Base-by-base conservation (phyloP, 2,113 vertebrate genomes). In the Pionites leucogaster region DNA sequence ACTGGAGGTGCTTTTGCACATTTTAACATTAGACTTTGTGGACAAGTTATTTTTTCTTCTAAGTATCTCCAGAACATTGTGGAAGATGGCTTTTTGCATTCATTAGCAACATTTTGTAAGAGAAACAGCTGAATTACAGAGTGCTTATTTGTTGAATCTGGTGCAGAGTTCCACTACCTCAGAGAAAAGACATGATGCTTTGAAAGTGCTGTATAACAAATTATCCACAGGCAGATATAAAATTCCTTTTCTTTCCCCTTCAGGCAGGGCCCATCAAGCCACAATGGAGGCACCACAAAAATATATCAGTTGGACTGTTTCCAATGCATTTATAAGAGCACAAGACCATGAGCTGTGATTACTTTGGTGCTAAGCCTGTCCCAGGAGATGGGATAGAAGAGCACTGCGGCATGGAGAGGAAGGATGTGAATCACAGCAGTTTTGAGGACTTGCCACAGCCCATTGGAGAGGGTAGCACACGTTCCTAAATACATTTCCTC, bases 391-490 rank as follows among this genome's bases (percentile, higher is more conserved):
- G 94, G 63, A 88, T 74, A 44, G 91, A 74, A 64, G 85, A 86
- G 68, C 10, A 14, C 53, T 82, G 71, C 2, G 1, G 82, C 76
- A 4, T 63, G 52, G 79, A 82, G 63, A 93, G 63, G 88, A 59
- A 82, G 68, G 78, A 86, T 53, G 33, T 86, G 88, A 92, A 62
- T 81, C 60, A 70, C 68, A 46, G 82, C 37, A 4, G 53, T 88
- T 19, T 35, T 65, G 76, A 88, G 63, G 81, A 63, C 0, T 1
- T 14, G 44, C 53, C 75, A n/a, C 14, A 3, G 35, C 29, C 14
- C 1, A 0, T 6, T 0, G 1, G 13, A 33, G 11, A 35, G 49
- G 52, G 29, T 15, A 93, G 6, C 2, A 0, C 3, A 2, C 0
- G 2, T 10, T 67, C 50, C 65, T 35, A 7, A 74, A 46, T 13